Percentiles rank a stretch among this genome's conserved stretches.
Evolutionary conservation across 2,113 vertebrate species (phyloP).

Genomic region (Mohoua ochrocephala): DNA sequence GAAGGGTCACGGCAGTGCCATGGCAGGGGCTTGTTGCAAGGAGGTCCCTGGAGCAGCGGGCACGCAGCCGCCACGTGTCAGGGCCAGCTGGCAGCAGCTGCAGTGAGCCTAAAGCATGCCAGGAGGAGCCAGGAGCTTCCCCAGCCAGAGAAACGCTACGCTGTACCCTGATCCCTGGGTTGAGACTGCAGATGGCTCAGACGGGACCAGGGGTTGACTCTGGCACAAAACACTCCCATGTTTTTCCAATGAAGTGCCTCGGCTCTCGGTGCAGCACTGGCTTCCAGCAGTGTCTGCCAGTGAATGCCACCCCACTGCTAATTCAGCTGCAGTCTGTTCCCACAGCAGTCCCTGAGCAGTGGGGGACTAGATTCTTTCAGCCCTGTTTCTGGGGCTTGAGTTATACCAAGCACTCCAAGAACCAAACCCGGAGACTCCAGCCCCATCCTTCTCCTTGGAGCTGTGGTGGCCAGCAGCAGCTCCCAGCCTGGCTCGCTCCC

Average conservation of each 20-base stretch:
- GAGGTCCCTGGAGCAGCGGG: neutral
- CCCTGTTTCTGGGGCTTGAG: neutral
- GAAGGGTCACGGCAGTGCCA: neutral
- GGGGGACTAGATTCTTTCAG: neutral
- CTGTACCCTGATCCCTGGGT: neutral
- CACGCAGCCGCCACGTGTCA: accelerated
- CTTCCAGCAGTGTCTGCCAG: neutral
- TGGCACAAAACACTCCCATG: neutral
- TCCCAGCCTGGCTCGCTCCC: neutral
- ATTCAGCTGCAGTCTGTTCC: neutral
- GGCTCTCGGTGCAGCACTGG: accelerated
- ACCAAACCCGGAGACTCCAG: neutral
- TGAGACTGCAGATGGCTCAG: neutral
- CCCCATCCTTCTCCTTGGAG: neutral
- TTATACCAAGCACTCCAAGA: neutral
- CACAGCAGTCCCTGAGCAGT: neutral
- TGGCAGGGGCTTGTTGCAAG: neutral
- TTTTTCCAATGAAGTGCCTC: neutral
- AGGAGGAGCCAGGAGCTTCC: neutral
- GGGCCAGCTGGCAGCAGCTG: neutral
- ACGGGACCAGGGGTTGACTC: neutral
- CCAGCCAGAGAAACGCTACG: accelerated
- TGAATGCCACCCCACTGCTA: neutral
- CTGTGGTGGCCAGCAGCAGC: neutral
- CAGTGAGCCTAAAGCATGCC: accelerated